Conservation (phyloP, 2,113 vertebrate species). For the Plecotus auritus region DNA sequence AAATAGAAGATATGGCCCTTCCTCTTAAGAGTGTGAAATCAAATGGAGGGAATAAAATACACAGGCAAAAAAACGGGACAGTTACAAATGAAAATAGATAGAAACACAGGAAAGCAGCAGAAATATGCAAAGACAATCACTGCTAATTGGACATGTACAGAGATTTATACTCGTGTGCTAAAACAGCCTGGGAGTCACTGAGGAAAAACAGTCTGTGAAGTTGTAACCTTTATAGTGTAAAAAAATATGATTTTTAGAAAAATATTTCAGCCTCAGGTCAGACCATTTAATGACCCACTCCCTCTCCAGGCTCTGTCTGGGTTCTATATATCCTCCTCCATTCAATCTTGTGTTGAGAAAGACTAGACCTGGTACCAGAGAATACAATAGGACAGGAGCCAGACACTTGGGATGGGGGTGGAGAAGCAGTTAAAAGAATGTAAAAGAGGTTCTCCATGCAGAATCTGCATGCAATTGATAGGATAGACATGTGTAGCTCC, state of each 20-base stretch:
- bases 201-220: neutral
- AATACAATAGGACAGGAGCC: neutral
- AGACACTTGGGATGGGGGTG: neutral
- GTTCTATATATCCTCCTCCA: accelerated
- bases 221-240: neutral
- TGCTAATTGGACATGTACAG: slow-evolving; percentile 34
- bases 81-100: slow-evolving; percentile 63
- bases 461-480: neutral
- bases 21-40: slow-evolving; percentile 44
- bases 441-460: neutral
- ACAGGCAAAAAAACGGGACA: slow-evolving; percentile 54
- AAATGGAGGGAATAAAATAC: slow-evolving; percentile 64
- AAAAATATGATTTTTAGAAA: neutral
- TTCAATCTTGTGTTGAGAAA: neutral
- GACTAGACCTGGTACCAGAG: neutral
- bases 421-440: neutral
- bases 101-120: neutral
- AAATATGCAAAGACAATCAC: neutral
- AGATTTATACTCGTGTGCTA: neutral
- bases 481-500: neutral
- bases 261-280: neutral
- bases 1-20: slow-evolving; percentile 49
- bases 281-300: neutral
- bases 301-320: neutral
- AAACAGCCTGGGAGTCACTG: neutral